Conservation (phyloP, 2,888 invertebrate species). For the Leucozona laternaria region DNA sequence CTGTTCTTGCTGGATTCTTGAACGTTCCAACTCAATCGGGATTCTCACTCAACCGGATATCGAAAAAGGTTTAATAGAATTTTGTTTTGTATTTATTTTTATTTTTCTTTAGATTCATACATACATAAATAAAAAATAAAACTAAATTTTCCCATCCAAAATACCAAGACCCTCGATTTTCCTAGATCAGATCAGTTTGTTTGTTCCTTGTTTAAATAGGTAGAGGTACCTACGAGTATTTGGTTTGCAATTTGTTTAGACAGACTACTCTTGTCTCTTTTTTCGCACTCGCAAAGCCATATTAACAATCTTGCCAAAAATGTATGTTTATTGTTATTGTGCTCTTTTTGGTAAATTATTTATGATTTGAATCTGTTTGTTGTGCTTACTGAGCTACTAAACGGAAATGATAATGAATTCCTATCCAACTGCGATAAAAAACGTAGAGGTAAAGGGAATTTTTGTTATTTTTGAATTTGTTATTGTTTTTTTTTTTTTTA, state of each 20-base stretch:
- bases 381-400: not conserved
- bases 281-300: not conserved
- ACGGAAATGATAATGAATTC: too few species aligned
- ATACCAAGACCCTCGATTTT: not conserved
- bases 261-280: not conserved
- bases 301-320: not conserved
- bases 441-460: not conserved
- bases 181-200: not conserved
- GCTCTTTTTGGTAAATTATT: not conserved
- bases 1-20: constrained; percentile 90
- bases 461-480: not conserved
- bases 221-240: not conserved
- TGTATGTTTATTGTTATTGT: not conserved
- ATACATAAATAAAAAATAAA: not conserved
- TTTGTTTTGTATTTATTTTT: too few species aligned
- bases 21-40: constrained; percentile 90
- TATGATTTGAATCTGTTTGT: not conserved
- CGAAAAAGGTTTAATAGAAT: constrained; percentile 86
- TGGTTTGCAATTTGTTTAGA: not conserved
- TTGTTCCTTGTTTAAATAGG: not conserved
- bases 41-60: constrained; percentile 90
- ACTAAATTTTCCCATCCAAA: not conserved
- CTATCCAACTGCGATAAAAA: not conserved
- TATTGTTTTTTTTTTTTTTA: too few species aligned
- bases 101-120: constrained; percentile 45